Evolutionary conservation across 2,888 invertebrate species (phyloP).

Genomic region (Tachina fera): DNA sequence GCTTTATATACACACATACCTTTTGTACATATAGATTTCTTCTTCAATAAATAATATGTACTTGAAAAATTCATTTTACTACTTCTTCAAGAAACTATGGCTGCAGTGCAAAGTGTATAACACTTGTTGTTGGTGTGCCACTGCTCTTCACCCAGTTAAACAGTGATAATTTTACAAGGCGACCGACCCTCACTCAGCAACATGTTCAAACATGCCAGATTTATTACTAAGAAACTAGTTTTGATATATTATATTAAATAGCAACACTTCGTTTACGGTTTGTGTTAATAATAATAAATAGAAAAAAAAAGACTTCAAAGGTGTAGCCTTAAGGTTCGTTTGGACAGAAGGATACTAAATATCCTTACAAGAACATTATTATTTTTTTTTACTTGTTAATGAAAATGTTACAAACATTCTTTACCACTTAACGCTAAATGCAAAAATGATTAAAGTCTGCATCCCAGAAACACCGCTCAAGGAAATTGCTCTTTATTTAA

Average conservation of each 20-base stretch:
- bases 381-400: not conserved
- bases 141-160: not conserved
- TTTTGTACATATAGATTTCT: slow-evolving; percentile 14
- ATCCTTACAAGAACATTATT: slow-evolving; percentile 12
- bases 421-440: too few species aligned
- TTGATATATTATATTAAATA: slow-evolving; percentile 8
- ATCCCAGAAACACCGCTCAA: too few species aligned
- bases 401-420: not conserved
- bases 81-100: not conserved
- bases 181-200: slow-evolving; percentile 1
- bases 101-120: not conserved
- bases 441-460: too few species aligned
- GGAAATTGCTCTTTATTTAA: too few species aligned
- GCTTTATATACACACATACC: too few species aligned
- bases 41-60: slow-evolving; percentile 43
- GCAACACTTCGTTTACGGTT: not conserved
- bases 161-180: slow-evolving; percentile 24
- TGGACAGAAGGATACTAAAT: slow-evolving; percentile 32
- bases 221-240: not conserved
- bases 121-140: slow-evolving; percentile 45
- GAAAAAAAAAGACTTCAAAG: slow-evolving; percentile 4
- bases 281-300: not conserved
- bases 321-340: slow-evolving; percentile 20
- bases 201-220: not conserved
- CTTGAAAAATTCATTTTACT: slow-evolving; percentile 7